Conservation (phyloP, 2,888 invertebrate genomes). For the Ectemnius cavifrons region DNA sequence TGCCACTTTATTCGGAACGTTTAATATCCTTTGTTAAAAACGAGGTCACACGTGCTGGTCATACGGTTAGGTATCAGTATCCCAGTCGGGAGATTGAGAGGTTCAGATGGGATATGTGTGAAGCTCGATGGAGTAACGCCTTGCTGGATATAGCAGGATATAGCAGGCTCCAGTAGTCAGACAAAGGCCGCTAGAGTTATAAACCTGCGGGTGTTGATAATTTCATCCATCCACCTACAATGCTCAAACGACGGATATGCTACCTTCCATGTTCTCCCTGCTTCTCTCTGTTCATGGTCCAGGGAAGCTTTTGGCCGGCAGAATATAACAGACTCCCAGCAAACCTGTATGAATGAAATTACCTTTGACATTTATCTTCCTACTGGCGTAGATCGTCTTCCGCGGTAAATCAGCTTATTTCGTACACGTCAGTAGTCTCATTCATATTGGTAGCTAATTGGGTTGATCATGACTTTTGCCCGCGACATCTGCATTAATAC, state of each 20-base stretch:
- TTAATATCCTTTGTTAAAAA: too few species aligned
- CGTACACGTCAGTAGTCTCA: conserved; percentile 11
- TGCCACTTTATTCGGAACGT: too few species aligned
- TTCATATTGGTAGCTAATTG: conserved; percentile 27
- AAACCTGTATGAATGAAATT: conserved; percentile 57
- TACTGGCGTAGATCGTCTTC: conserved; percentile 59
- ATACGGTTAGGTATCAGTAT: neutral
- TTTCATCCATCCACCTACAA: conserved; percentile 61
- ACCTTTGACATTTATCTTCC: conserved; percentile 61
- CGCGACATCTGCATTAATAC: neutral
- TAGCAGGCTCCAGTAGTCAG: conserved; percentile 41
- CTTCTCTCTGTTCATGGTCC: too few species aligned
- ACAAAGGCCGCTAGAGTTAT: conserved; percentile 62
- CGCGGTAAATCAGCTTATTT: conserved; percentile 25
- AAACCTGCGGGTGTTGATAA: conserved; percentile 72
- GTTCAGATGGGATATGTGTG: neutral
- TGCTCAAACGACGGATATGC: conserved; percentile 54
- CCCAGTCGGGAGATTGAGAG: neutral
- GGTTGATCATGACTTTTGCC: conserved; percentile 1
- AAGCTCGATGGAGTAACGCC: conserved; percentile 31
- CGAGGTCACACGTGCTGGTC: too few species aligned
- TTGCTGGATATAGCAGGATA: conserved; percentile 46
- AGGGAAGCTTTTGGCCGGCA: too few species aligned
- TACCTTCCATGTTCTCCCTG: conserved; percentile 1
- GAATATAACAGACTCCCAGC: conserved; percentile 28